Conservation (phyloP, 2,888 invertebrate species). For the Galerucella pusilla region DNA sequence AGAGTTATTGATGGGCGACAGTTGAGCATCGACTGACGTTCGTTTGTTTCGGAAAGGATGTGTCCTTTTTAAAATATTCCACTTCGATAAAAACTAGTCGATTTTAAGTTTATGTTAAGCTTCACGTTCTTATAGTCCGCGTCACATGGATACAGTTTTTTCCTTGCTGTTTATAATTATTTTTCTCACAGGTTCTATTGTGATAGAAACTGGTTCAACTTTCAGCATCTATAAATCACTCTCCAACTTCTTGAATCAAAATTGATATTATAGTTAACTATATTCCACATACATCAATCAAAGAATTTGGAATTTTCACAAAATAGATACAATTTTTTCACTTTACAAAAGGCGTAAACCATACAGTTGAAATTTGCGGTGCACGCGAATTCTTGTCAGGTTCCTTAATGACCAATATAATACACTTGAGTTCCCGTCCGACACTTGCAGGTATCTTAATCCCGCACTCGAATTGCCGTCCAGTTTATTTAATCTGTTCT, state of each 20-base stretch:
- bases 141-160: slow-evolving; percentile 40
- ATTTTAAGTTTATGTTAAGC: slow-evolving; percentile 44
- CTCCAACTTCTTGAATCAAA: neutral
- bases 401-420: too few relatives aligned
- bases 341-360: too few relatives aligned
- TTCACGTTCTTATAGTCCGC: slow-evolving; percentile 40
- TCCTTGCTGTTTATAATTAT: slow-evolving; percentile 45
- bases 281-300: too few relatives aligned
- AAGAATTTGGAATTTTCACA: too few relatives aligned
- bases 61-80: slow-evolving; percentile 44
- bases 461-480: too few relatives aligned
- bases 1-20: slow-evolving; percentile 64
- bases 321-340: too few relatives aligned
- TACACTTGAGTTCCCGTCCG: too few relatives aligned
- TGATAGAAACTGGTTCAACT: slow-evolving; percentile 44
- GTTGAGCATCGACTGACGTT: slow-evolving; percentile 60
- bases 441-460: too few relatives aligned
- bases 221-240: slow-evolving; percentile 21
- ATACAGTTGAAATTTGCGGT: too few relatives aligned
- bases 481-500: too few relatives aligned
- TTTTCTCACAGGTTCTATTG: slow-evolving; percentile 46
- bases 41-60: slow-evolving; percentile 53
- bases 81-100: slow-evolving; percentile 46
- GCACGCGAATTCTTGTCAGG: too few relatives aligned
- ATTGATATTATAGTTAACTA: too few relatives aligned